Percentiles rank a stretch among this genome's conserved stretches.
Conservation (phyloP, 2,888 invertebrate species). For the Patella ulyssiponensis region DNA sequence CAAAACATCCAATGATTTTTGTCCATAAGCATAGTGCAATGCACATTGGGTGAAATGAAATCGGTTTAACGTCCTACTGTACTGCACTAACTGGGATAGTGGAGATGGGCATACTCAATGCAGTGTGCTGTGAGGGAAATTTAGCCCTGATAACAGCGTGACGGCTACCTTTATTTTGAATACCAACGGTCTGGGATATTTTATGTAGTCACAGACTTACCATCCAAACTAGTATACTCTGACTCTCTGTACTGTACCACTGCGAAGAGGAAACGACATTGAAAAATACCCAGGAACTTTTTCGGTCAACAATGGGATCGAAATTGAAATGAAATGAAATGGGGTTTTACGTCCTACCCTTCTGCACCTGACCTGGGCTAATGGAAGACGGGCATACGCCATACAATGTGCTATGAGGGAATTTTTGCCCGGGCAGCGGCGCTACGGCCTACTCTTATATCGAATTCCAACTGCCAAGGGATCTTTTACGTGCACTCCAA, state of each 20-base stretch:
- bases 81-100: too few relatives aligned
- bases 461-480: too few relatives aligned
- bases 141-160: background rate
- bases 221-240: background rate
- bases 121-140: background rate
- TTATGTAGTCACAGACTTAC: background rate
- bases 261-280: background rate
- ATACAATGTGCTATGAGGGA: too few relatives aligned
- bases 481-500: too few relatives aligned
- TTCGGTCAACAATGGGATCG: background rate
- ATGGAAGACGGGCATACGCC: too few relatives aligned
- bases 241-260: background rate
- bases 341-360: too few relatives aligned
- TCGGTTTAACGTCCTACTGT: background rate
- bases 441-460: too few relatives aligned
- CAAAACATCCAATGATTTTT: background rate
- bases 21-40: background rate
- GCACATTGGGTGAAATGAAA: background rate
- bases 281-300: background rate
- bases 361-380: too few relatives aligned
- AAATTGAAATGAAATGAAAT: too few relatives aligned
- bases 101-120: background rate
- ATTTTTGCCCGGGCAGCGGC: too few relatives aligned
- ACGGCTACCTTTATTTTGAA: background rate
- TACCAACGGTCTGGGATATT: background rate